These are phyloP conservation scores for Temnothorax unifasciatus DNA, from an alignment of 2,888 invertebrate species.

Conservation along the genomic window DNA sequence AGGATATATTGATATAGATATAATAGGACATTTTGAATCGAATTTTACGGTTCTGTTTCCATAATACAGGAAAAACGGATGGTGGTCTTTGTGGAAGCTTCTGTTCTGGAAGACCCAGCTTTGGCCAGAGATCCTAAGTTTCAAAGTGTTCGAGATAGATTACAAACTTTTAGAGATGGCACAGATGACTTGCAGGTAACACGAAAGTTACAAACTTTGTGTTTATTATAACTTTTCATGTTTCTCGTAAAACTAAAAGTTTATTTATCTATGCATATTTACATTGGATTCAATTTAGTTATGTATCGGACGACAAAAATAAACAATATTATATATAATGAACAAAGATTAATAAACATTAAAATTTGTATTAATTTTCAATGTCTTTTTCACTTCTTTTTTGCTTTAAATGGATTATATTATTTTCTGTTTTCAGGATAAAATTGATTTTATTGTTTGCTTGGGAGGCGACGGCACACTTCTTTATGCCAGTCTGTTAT, in stretches of 20 bases:
- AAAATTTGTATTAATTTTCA: neutral
- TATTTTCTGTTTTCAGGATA: slow-evolving; percentile 88
- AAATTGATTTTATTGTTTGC: slow-evolving; percentile 98
- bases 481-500: slow-evolving; percentile 96
- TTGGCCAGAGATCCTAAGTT: slow-evolving; percentile 93
- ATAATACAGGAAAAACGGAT: slow-evolving; percentile 95
- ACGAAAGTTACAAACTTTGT: neutral
- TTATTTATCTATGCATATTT: neutral
- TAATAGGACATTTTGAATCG: too few relatives aligned
- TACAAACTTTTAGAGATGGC: slow-evolving; percentile 95
- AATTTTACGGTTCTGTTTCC: neutral
- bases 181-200: slow-evolving; percentile 93
- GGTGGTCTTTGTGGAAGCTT: slow-evolving; percentile 97
- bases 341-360: neutral
- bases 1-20: too few relatives aligned
- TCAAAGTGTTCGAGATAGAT: slow-evolving; percentile 91
- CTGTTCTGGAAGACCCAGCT: slow-evolving; percentile 94
- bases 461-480: slow-evolving; percentile 99
- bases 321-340: neutral
- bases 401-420: neutral
- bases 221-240: neutral
- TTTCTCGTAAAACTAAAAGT: neutral
- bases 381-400: neutral
- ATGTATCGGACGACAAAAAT: neutral
- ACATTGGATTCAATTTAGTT: neutral